phyloP scores from a whole-genome alignment of 2,113 vertebrate species.

The Ailurus styani region DNA sequence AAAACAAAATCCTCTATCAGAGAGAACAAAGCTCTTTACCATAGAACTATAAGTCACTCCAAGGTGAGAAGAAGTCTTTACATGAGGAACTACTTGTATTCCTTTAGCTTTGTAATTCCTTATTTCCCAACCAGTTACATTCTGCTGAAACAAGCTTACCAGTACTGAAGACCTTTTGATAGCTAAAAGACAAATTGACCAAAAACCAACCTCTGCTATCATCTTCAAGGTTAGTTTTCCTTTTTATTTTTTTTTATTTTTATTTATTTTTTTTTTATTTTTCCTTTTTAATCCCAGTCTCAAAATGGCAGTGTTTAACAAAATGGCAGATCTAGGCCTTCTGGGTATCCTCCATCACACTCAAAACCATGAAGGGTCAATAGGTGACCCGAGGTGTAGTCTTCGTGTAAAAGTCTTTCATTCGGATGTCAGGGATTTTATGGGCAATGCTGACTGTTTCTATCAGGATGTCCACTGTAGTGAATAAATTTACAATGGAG shows the following conservation, averaged over 20 bases:
- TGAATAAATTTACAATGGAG: not conserved
- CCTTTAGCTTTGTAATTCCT: not conserved
- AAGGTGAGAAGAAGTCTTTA: constrained; percentile 10
- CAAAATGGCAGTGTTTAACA: constrained; percentile 17
- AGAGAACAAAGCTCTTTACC: not conserved
- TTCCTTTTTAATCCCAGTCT: not conserved
- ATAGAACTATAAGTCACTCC: not conserved
- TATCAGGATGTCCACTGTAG: not conserved
- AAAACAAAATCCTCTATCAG: not conserved
- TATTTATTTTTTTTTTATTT: too few relatives aligned
- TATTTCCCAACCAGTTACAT: constrained; percentile 36
- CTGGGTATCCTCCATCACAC: not conserved
- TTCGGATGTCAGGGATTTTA: not conserved
- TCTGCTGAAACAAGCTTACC: not conserved
- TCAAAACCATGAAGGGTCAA: not conserved
- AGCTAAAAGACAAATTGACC: not conserved
- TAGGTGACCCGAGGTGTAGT: not conserved
- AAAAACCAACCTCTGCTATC: not conserved
- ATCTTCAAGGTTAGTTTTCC: not conserved
- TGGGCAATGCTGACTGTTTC: not conserved
- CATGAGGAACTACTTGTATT: not conserved
- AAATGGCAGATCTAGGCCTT: not conserved
- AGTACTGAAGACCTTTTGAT: not conserved
- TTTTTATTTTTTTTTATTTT: not conserved
- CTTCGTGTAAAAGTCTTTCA: not conserved